phyloP scores from a whole-genome alignment of 2,888 invertebrate species.

The Campoplex nolae region DNA sequence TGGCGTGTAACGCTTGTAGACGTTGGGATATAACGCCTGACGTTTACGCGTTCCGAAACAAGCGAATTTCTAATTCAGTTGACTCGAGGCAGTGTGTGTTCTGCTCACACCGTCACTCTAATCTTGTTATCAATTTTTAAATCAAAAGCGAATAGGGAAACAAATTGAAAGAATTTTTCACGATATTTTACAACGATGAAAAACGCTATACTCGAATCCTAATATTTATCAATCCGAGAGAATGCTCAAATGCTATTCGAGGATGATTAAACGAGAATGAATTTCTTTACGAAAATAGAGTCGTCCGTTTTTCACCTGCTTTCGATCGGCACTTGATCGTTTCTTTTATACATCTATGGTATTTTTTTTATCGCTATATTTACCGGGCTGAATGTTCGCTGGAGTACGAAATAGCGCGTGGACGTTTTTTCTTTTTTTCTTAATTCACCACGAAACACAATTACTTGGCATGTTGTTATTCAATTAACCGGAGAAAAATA shows the following conservation, averaged over 20 bases:
- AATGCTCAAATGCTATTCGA: no score
- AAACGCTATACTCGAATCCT: neutral
- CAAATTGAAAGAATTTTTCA: no score
- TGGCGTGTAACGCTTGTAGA: neutral
- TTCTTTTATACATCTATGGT: neutral
- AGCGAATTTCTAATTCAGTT: neutral
- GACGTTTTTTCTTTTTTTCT: slow-evolving; percentile 17
- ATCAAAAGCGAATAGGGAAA: neutral
- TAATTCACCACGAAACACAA: slow-evolving; percentile 42
- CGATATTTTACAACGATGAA: neutral
- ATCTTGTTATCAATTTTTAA: no score
- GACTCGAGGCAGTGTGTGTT: neutral
- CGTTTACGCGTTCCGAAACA: neutral
- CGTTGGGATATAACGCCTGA: neutral
- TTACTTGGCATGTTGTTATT: slow-evolving; percentile 44
- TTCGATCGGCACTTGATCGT: neutral
- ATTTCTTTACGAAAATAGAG: neutral
- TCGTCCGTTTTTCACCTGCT: neutral
- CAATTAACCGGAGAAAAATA: slow-evolving; percentile 53
- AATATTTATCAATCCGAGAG: neutral
- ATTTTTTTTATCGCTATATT: neutral
- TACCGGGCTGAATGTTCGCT: neutral
- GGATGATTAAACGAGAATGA: no score
- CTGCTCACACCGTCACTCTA: neutral
- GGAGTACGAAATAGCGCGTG: neutral